Percentiles rank a stretch among this genome's conserved stretches.
Evolutionary conservation across 2,888 invertebrate genomes (phyloP).

Genomic region (Temnothorax unifasciatus): DNA sequence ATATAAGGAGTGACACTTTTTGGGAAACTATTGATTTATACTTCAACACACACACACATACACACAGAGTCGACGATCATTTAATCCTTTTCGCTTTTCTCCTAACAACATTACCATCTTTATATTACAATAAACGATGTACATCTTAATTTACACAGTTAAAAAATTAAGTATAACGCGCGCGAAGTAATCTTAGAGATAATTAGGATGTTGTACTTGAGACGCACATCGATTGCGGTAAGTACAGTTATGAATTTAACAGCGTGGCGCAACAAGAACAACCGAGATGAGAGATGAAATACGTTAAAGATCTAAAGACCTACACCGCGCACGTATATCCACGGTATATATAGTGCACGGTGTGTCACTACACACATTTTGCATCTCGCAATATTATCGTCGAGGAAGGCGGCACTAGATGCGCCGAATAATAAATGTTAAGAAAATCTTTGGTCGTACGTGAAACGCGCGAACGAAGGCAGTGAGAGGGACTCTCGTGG

Average conservation of each 20-base stretch:
- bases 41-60: too few species aligned
- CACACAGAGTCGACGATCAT: too few species aligned
- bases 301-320: constrained; percentile 5
- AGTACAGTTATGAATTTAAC: constrained; percentile 25
- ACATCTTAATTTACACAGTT: constrained; percentile 1
- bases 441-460: constrained; percentile 27
- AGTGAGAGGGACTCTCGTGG: constrained; percentile 10
- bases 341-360: constrained; percentile 19
- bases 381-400: constrained; percentile 5
- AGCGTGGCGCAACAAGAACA: neutral
- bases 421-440: constrained; percentile 29
- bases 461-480: constrained; percentile 7
- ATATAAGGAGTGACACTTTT: constrained; percentile 5
- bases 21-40: neutral
- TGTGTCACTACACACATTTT: neutral
- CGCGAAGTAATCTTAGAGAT: constrained; percentile 21
- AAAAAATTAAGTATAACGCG: constrained; percentile 28
- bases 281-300: neutral
- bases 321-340: constrained; percentile 8
- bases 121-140: constrained; percentile 14
- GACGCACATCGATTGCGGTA: constrained; percentile 16
- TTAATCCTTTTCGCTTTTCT: neutral
- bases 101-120: neutral
- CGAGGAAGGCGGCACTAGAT: constrained; percentile 6
- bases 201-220: constrained; percentile 24